Percentiles rank a stretch among this genome's conserved stretches.
These are phyloP conservation scores for Diadumene lineata DNA, from an alignment of 92 coral and sea anemone species.

Conservation along the genomic window DNA sequence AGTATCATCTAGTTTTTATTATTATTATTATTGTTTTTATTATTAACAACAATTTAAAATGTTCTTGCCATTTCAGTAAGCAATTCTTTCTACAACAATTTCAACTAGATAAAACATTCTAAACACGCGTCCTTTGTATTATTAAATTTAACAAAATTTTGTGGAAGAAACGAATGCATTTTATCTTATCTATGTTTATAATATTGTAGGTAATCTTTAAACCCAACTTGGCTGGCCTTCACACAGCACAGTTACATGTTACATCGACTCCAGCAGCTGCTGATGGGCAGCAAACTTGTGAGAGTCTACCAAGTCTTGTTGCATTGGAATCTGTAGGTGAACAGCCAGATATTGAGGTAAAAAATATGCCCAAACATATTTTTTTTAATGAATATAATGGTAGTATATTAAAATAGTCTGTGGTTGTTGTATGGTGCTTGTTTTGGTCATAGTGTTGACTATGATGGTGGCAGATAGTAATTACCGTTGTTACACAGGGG, in stretches of 20 bases:
- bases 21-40: too few relatives aligned
- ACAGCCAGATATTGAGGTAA: constrained; percentile 88
- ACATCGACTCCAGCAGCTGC: constrained; percentile 83
- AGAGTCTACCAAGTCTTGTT: constrained; percentile 67
- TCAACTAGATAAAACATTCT: too few relatives aligned
- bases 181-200: not conserved
- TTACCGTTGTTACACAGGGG: too few relatives aligned
- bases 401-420: not conserved
- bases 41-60: too few relatives aligned
- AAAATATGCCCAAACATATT: not conserved
- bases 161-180: not conserved
- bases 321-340: constrained; percentile 82
- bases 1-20: too few relatives aligned
- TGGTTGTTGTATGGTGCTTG: not conserved
- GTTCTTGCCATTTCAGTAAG: too few relatives aligned
- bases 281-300: constrained; percentile 48
- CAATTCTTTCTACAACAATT: too few relatives aligned
- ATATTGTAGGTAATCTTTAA: constrained; percentile 84
- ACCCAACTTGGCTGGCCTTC: constrained; percentile 80
- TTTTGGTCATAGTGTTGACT: too few relatives aligned
- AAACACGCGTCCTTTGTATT: too few relatives aligned
- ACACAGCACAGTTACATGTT: constrained; percentile 81
- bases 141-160: too few relatives aligned
- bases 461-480: too few relatives aligned
- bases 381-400: not conserved